These are phyloP conservation scores for Nannospalax galili DNA, from an alignment of 2,113 vertebrate genomes.

Conservation along the genomic window DNA sequence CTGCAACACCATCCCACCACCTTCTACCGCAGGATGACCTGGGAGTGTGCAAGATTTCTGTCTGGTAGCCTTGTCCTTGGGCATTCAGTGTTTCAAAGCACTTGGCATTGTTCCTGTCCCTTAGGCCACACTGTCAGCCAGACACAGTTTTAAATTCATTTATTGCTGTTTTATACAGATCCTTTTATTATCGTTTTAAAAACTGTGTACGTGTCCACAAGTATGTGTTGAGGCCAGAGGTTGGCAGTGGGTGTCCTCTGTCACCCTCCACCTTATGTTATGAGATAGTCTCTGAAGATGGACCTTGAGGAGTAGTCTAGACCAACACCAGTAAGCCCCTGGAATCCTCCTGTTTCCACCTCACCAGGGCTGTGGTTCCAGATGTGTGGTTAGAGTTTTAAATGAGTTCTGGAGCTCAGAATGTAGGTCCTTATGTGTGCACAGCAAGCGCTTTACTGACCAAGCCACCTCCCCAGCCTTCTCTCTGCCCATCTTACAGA, in stretches of 20 bases:
- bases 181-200: not conserved
- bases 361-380: not conserved
- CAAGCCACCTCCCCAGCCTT: not conserved
- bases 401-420: not conserved
- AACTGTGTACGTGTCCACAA: too few species aligned
- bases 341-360: not conserved
- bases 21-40: not conserved
- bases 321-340: too few species aligned
- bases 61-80: not conserved
- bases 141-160: not conserved
- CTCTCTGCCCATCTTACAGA: not conserved
- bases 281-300: not conserved
- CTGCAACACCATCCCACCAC: not conserved
- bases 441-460: not conserved
- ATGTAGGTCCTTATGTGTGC: not conserved
- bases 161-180: not conserved
- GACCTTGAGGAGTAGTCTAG: not conserved
- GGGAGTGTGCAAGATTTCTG: not conserved
- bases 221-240: not conserved
- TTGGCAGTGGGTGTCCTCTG: not conserved
- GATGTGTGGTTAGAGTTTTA: not conserved
- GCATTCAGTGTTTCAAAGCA: not conserved
- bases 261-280: too few species aligned
- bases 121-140: not conserved
- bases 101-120: not conserved